Evolutionary conservation across 2,888 invertebrate species (phyloP).

Genomic region (Icerya purchasi): DNA sequence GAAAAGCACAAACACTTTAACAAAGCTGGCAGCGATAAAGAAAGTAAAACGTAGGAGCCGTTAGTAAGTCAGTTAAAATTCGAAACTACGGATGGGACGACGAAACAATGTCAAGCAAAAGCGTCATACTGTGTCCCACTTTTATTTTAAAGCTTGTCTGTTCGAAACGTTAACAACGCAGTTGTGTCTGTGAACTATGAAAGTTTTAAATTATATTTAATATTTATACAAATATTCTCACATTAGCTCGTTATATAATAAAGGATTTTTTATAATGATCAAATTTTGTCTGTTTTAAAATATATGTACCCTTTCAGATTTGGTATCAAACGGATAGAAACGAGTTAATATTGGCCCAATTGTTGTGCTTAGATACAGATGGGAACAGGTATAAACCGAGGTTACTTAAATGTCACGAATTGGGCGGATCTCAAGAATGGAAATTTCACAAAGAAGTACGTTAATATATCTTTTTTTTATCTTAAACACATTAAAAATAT

Average conservation of each 20-base stretch:
- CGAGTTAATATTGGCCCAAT: conserved; percentile 62
- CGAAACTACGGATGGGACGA: too few species aligned
- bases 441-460: conserved; percentile 49
- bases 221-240: not conserved
- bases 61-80: too few species aligned
- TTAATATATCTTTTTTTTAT: conserved; percentile 16
- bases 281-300: not conserved
- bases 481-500: too few species aligned
- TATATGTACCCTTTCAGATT: conserved; percentile 29
- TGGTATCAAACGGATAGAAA: conserved; percentile 68
- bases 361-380: conserved; percentile 63
- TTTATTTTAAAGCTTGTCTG: too few species aligned
- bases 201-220: not conserved
- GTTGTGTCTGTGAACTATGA: conserved; percentile 1
- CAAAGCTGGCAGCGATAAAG: too few species aligned
- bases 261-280: not conserved
- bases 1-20: too few species aligned
- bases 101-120: too few species aligned
- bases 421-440: conserved; percentile 84
- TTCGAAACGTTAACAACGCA: too few species aligned
- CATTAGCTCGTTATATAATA: not conserved
- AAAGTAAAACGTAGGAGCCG: too few species aligned
- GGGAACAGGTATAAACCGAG: conserved; percentile 37
- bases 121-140: too few species aligned
- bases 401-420: conserved; percentile 78